Evolutionary conservation across 2,888 invertebrate species (phyloP), one percentile per base, ranked within the genome.

Genomic region (Pecten maximus): DNA sequence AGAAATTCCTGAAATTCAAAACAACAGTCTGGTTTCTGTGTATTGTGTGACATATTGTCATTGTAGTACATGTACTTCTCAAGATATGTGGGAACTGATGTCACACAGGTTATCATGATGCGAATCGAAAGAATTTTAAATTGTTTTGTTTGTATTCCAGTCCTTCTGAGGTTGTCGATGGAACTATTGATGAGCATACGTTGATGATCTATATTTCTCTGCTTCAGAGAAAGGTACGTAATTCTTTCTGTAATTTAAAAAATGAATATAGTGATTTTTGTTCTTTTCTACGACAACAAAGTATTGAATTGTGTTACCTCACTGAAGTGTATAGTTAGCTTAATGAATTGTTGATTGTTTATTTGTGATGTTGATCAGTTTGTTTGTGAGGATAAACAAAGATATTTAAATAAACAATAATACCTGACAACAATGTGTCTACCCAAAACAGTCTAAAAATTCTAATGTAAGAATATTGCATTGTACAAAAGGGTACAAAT

Each of bases 201-300:
- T 93, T 96, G 91, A 95, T 96, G 95, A 95, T 96, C 88, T 96
- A 95, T 93, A 90, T 96, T 86, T 95, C 96, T 54, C 93, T 96
- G 35, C 93, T 96, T 0, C 94, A 93, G 92, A 93, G 95, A 91
- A 95, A 95, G 95, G 96, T 96, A 92, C 90, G 92, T 89, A 40
- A 35, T 28, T 90, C 2, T 19, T 74, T 28, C 10, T 8, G 16
- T 87, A 40, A 86, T 40, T 23, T 87, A 6, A 87, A 87, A 40
- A 40, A 54, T 54, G 0, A 23, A 54, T n/a, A 19, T 8, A 44
- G 4, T 44, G 12, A 44, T 44, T 44, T 44, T 44, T 44, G 44
- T 44, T 44, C 4, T 8, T 44, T 12, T 44, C 12, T 44, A 44
- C 44, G 12, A 44, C 44, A n/a, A n/a, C n/a, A n/a, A n/a, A n/a